phyloP scores from a whole-genome alignment of 2,888 invertebrate species.

The Euplexia lucipara region DNA sequence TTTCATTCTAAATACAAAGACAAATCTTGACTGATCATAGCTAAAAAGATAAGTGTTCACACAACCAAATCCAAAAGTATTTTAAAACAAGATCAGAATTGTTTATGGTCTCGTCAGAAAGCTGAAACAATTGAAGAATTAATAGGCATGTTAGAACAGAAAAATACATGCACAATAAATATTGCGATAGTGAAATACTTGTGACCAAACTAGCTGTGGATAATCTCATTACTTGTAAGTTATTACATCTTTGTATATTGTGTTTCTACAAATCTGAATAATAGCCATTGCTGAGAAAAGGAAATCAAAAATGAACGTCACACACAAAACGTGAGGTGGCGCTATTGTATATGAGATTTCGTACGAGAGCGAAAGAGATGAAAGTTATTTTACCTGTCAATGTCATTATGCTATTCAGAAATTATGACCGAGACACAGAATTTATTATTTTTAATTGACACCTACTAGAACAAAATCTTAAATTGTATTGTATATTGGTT shows the following conservation, averaged over 20 bases:
- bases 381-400: slow-evolving; percentile 67
- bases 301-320: slow-evolving; percentile 67
- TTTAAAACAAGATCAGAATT: slow-evolving; percentile 39
- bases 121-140: slow-evolving; percentile 75
- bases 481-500: slow-evolving; percentile 39
- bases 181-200: slow-evolving; percentile 64
- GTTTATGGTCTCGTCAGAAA: slow-evolving; percentile 69
- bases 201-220: slow-evolving; percentile 62
- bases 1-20: slow-evolving; percentile 5
- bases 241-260: slow-evolving; percentile 33
- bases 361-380: slow-evolving; percentile 68
- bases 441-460: slow-evolving; percentile 65
- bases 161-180: slow-evolving; percentile 63
- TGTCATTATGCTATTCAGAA: slow-evolving; percentile 67
- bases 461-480: slow-evolving; percentile 53
- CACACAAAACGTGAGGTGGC: slow-evolving; percentile 63
- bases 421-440: slow-evolving; percentile 64
- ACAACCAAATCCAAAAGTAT: slow-evolving; percentile 31
- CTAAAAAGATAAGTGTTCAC: slow-evolving; percentile 43
- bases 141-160: slow-evolving; percentile 69
- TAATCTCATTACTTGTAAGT: slow-evolving; percentile 69
- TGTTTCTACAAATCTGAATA: slow-evolving; percentile 51
- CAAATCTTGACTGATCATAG: slow-evolving; percentile 2
- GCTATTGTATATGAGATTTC: slow-evolving; percentile 63
- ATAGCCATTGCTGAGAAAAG: slow-evolving; percentile 65